These are phyloP conservation scores for Platycheirus albimanus DNA, from an alignment of 2,888 invertebrate genomes.

Conservation along the genomic window DNA sequence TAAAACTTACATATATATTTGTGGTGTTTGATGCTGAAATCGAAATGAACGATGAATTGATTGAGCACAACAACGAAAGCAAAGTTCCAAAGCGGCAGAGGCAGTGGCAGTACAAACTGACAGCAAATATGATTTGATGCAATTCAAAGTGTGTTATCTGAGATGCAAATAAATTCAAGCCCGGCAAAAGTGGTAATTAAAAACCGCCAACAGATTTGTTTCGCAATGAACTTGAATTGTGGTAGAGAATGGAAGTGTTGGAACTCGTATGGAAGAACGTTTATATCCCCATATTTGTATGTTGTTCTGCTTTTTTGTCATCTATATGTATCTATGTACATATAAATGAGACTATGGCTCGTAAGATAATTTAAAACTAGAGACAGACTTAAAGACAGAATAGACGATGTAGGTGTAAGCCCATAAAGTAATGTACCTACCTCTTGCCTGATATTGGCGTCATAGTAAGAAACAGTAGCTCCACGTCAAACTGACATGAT, in stretches of 20 bases:
- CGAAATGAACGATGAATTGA: slow-evolving; percentile 65
- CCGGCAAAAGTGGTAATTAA: slow-evolving; percentile 59
- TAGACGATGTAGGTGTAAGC: too few relatives aligned
- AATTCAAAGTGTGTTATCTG: slow-evolving; percentile 49
- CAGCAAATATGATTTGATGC: slow-evolving; percentile 53
- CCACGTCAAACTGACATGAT: too few relatives aligned
- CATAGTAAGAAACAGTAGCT: too few relatives aligned
- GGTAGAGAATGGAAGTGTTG: slow-evolving; percentile 16
- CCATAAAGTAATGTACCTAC: too few relatives aligned
- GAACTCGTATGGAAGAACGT: not conserved
- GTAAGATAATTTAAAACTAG: too few relatives aligned
- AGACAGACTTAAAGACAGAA: too few relatives aligned
- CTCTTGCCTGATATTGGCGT: too few relatives aligned
- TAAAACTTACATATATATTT: slow-evolving; percentile 23
- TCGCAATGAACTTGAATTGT: slow-evolving; percentile 74
- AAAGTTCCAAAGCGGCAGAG: not conserved
- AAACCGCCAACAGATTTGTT: slow-evolving; percentile 66
- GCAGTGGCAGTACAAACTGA: not conserved
- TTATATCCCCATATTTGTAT: too few relatives aligned
- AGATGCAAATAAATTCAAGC: slow-evolving; percentile 62
- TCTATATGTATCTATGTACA: too few relatives aligned
- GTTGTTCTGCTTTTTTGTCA: too few relatives aligned
- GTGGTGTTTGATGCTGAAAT: slow-evolving; percentile 63
- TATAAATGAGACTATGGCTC: too few relatives aligned
- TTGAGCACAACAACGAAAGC: slow-evolving; percentile 44